Conservation (phyloP, 1,140 invertebrate species). For the Sycobia sp. region DNA sequence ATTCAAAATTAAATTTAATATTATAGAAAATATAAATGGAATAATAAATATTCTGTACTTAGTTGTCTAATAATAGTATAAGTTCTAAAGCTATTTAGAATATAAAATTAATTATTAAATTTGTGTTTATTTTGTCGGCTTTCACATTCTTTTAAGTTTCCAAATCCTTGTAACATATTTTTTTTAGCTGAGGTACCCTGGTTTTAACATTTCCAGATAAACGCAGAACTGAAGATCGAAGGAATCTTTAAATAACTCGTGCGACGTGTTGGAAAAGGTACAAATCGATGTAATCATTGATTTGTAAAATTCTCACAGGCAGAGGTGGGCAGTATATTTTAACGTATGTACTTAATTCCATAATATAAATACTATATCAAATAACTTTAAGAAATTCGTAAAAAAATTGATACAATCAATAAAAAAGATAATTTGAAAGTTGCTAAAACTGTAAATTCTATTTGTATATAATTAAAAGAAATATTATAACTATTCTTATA, state of each 20-base stretch:
- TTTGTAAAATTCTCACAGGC: slow-evolving; percentile 21
- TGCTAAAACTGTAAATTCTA: slow-evolving; percentile 12
- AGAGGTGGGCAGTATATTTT: slow-evolving; percentile 30
- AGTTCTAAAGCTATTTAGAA: too few species aligned
- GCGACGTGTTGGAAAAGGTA: slow-evolving; percentile 16
- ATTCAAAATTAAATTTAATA: too few species aligned
- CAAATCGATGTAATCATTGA: not conserved
- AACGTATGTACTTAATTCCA: slow-evolving; percentile 28
- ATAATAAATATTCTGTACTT: too few species aligned
- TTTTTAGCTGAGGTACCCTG: slow-evolving; percentile 23
- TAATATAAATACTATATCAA: slow-evolving; percentile 5
- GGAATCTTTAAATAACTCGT: slow-evolving; percentile 33
- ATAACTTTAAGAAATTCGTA: slow-evolving; percentile 14
- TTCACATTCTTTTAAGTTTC: slow-evolving; percentile 22
- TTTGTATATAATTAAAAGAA: not conserved
- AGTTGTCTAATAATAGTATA: too few species aligned
- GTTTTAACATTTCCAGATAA: slow-evolving; percentile 29
- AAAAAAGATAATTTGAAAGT: slow-evolving; percentile 4
- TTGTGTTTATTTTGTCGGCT: too few species aligned
- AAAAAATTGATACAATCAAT: slow-evolving; percentile 13
- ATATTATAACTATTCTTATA: not conserved
- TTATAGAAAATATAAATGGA: too few species aligned
- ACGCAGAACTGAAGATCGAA: slow-evolving; percentile 24
- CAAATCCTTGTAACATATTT: not conserved
- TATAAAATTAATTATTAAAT: too few species aligned